Percentiles rank a stretch among this genome's conserved stretches.
phyloP scores from a whole-genome alignment of 2,888 invertebrate genomes.

The Pollenia labialis region DNA sequence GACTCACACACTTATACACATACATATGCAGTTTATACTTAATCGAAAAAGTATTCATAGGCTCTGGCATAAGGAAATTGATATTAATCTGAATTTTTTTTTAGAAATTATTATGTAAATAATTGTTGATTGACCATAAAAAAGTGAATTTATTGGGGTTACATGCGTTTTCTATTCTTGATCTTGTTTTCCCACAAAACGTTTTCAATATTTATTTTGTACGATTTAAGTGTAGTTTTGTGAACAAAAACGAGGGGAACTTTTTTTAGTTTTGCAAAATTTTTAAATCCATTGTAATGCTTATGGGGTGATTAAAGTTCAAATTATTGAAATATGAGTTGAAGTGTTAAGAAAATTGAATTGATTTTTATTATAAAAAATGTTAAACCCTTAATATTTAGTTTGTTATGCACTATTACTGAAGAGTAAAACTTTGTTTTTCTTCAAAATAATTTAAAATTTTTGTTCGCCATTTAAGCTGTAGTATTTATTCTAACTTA shows the following conservation, averaged over 20 bases:
- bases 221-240: neutral
- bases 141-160: slow-evolving; percentile 45
- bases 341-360: neutral
- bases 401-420: no score
- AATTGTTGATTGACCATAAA: slow-evolving; percentile 56
- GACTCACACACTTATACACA: neutral
- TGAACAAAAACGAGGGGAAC: neutral
- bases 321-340: neutral
- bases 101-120: slow-evolving; percentile 29
- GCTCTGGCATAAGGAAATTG: slow-evolving; percentile 51
- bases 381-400: no score
- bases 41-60: slow-evolving; percentile 6
- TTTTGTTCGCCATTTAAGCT: no score
- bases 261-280: neutral
- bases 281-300: neutral
- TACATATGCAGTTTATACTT: neutral
- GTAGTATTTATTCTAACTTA: no score
- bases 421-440: no score
- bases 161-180: neutral
- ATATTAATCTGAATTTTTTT: slow-evolving; percentile 43
- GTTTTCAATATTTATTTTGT: neutral
- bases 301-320: neutral
- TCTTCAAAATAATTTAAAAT: no score
- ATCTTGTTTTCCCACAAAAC: slow-evolving; percentile 9
- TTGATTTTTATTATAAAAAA: neutral